Evolutionary conservation across 2,888 invertebrate species (phyloP).

Genomic region (Idaea aversata): DNA sequence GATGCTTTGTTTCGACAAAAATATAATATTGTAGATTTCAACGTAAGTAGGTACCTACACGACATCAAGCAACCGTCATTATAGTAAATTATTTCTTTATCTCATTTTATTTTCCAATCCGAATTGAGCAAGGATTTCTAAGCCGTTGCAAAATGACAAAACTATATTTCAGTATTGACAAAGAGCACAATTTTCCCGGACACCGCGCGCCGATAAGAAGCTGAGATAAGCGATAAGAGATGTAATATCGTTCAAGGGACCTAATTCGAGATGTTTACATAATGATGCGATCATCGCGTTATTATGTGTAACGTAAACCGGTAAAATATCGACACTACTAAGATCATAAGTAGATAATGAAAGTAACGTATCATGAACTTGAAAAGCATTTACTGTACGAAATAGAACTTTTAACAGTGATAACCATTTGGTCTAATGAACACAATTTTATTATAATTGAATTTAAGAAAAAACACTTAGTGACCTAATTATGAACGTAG

Average conservation of each 20-base stretch:
- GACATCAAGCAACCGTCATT: not conserved
- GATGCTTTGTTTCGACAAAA: constrained; percentile 26
- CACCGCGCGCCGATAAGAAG: constrained; percentile 16
- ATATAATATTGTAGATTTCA: constrained; percentile 1
- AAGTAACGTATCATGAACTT: not conserved
- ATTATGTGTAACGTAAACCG: constrained; percentile 16
- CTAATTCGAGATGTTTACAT: constrained; percentile 15
- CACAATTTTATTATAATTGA: not conserved
- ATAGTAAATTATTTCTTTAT: not conserved
- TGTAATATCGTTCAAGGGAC: constrained; percentile 23
- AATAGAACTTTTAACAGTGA: not conserved
- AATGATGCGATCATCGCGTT: constrained; percentile 5
- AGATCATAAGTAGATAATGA: not conserved
- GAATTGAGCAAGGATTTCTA: constrained; percentile 4
- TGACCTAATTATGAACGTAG: not conserved
- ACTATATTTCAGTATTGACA: constrained; percentile 12
- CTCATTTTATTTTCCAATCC: constrained; percentile 10
- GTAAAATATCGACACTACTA: constrained; percentile 6
- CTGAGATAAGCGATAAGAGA: constrained; percentile 27
- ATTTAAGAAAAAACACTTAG: not conserved
- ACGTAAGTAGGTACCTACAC: not conserved
- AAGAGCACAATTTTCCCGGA: constrained; percentile 15
- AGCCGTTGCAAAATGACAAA: constrained; percentile 8
- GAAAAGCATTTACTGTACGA: not conserved
- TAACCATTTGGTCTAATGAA: not conserved